These are phyloP conservation scores for Tachuris rubrigastra DNA, from an alignment of 2,113 vertebrate genomes.

Conservation along the genomic window DNA sequence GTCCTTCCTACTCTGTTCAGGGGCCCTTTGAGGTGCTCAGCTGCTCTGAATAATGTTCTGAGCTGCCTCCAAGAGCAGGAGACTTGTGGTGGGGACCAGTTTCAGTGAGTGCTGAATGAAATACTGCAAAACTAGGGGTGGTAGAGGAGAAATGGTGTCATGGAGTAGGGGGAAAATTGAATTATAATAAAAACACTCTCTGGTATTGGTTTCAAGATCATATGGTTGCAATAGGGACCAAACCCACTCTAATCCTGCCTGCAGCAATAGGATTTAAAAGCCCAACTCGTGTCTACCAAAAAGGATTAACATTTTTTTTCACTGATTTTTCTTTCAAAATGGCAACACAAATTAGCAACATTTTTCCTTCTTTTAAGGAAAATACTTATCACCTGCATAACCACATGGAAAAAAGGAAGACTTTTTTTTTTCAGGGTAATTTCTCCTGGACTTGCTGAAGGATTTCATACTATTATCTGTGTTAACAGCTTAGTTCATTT, in stretches of 20 bases:
- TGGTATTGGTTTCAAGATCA: not conserved
- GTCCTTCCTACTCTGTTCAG: not conserved
- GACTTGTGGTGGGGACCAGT: accelerated
- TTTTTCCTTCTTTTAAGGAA: not conserved
- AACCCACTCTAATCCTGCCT: not conserved
- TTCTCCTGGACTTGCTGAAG: not conserved
- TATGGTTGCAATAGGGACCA: accelerated
- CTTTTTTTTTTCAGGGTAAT: not conserved
- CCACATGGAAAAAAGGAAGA: not conserved
- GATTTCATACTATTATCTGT: not conserved
- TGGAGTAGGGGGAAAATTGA: not conserved
- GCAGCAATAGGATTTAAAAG: not conserved
- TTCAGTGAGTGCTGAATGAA: not conserved
- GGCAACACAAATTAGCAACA: not conserved
- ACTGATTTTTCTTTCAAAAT: not conserved
- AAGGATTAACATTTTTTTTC: not conserved
- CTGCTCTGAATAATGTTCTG: not conserved
- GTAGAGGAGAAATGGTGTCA: not conserved
- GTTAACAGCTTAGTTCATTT: not conserved
- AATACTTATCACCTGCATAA: not conserved
- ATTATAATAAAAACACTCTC: accelerated
- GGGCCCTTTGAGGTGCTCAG: not conserved
- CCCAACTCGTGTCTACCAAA: accelerated
- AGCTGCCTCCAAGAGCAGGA: not conserved
- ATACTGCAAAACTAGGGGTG: not conserved